Conservation (phyloP, 2,113 vertebrate species). For the Oncorhynchus nerka region DNA sequence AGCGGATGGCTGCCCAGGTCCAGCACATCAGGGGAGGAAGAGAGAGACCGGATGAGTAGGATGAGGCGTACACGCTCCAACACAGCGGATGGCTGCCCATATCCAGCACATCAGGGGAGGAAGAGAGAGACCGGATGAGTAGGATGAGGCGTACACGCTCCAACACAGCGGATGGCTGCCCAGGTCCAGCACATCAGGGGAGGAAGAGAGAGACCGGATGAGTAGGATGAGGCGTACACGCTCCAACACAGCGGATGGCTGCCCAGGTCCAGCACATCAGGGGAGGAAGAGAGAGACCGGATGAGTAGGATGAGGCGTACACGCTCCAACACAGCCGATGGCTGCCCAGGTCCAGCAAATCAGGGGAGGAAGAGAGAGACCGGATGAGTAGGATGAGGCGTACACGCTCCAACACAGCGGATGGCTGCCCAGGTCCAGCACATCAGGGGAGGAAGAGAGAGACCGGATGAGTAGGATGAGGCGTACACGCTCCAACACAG, state of each 20-base stretch:
- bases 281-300: neutral
- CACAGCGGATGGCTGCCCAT: neutral
- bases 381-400: neutral
- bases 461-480: neutral
- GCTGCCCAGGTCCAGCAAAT: neutral
- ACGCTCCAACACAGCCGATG: neutral
- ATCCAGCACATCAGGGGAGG: neutral
- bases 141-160: neutral
- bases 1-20: neutral
- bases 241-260: neutral
- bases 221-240: neutral
- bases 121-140: neutral
- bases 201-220: neutral
- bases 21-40: neutral
- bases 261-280: neutral
- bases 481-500: neutral
- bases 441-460: neutral
- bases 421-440: neutral
- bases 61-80: neutral
- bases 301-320: neutral
- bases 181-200: neutral
- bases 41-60: neutral
- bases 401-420: neutral
- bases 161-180: neutral
- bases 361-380: neutral